A percentile compares a stretch with the other conserved stretches of the same genome.
Conservation (phyloP, 1,140 invertebrate genomes). For the Bombus pascuorum region DNA sequence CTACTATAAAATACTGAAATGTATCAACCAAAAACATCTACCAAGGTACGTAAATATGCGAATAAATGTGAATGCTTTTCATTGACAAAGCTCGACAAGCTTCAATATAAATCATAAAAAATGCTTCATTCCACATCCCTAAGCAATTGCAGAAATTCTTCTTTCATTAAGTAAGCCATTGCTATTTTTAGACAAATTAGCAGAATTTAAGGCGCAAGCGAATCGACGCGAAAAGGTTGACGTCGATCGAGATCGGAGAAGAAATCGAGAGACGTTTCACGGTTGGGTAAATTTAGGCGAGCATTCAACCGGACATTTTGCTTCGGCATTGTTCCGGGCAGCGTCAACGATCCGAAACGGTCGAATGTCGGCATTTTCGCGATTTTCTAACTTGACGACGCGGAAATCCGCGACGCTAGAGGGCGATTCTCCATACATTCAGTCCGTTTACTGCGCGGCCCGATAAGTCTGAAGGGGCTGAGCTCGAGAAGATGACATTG, state of each 20-base stretch:
- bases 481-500: conserved; percentile 80
- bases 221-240: neutral
- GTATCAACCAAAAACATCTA: too few relatives aligned
- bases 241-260: neutral
- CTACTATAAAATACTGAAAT: too few relatives aligned
- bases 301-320: conserved; percentile 22
- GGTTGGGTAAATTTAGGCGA: conserved; percentile 1
- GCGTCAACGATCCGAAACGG: conserved; percentile 17
- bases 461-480: conserved; percentile 81
- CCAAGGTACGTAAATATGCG: too few relatives aligned
- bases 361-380: conserved; percentile 56
- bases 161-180: neutral
- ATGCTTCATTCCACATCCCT: too few relatives aligned
- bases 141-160: neutral
- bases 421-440: conserved; percentile 58
- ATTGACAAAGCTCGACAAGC: too few relatives aligned
- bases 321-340: conserved; percentile 12
- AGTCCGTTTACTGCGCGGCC: conserved; percentile 76
- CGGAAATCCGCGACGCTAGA: conserved; percentile 73
- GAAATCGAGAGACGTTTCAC: neutral
- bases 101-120: too few relatives aligned
- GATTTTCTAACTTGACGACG: conserved; percentile 62
- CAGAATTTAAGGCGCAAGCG: neutral
- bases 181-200: neutral
- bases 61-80: too few relatives aligned